A percentile compares a stretch with the other conserved stretches of the same genome.
phyloP scores from a whole-genome alignment of 2,113 vertebrate genomes.

The Cyphomyrus plagiostoma region DNA sequence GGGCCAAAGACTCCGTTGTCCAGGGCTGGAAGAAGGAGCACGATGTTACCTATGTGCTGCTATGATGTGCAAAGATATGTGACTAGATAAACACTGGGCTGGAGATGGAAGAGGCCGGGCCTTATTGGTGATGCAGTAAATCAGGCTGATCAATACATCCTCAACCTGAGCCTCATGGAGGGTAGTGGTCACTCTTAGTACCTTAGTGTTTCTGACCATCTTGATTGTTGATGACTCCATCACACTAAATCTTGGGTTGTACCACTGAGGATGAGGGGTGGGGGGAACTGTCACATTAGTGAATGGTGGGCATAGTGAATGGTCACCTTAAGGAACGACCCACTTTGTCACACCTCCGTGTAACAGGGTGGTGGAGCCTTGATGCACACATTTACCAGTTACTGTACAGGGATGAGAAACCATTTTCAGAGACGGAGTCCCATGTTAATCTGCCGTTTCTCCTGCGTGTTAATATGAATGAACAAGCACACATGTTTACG shows the following conservation, averaged over 20 bases:
- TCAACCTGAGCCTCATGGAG: not conserved
- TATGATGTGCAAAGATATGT: not conserved
- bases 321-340: not conserved
- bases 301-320: not conserved
- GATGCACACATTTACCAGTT: not conserved
- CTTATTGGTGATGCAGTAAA: not conserved
- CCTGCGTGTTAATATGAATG: not conserved
- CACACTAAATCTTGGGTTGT: not conserved
- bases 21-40: not conserved
- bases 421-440: not conserved
- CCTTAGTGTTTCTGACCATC: not conserved
- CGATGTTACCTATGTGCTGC: not conserved
- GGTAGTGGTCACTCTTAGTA: not conserved
- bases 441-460: not conserved
- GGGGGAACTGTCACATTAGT: not conserved
- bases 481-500: not conserved
- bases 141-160: not conserved
- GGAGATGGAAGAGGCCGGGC: not conserved
- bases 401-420: not conserved
- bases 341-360: not conserved
- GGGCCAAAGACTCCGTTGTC: not conserved
- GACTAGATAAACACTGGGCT: not conserved
- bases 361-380: not conserved
- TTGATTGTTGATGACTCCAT: not conserved
- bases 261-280: not conserved